phyloP scores from a whole-genome alignment of 53 echinoderm and acorn worm species.

The Echinarachnius parma region DNA sequence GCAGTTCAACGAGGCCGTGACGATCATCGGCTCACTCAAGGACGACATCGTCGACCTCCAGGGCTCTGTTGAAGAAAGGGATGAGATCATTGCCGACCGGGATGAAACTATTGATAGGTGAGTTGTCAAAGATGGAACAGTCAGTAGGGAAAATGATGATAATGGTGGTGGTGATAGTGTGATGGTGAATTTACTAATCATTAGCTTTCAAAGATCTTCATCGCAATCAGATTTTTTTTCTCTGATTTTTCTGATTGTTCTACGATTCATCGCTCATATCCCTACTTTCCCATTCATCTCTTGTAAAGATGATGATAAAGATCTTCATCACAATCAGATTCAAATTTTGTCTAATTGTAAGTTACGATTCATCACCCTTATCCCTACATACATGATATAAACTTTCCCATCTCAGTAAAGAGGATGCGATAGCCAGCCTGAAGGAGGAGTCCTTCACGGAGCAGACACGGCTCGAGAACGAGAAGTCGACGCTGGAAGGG shows the following conservation, averaged over 20 bases:
- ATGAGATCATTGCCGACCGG: constrained; percentile 36
- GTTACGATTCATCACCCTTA: neutral
- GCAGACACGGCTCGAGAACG: constrained; percentile 60
- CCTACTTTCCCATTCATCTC: too few relatives aligned
- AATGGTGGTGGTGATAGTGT: too few relatives aligned
- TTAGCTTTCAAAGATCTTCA: too few relatives aligned
- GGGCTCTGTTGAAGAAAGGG: constrained; percentile 35
- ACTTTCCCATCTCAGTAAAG: constrained; percentile 46
- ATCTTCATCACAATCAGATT: too few relatives aligned
- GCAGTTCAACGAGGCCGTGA: constrained; percentile 57
- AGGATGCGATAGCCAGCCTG: constrained; percentile 59
- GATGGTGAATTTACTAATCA: too few relatives aligned
- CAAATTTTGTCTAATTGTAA: neutral
- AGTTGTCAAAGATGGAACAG: too few relatives aligned
- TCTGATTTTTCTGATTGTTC: too few relatives aligned
- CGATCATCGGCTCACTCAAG: constrained; percentile 41
- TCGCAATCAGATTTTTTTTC: too few relatives aligned
- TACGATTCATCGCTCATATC: too few relatives aligned
- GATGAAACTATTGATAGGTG: constrained; percentile 66
- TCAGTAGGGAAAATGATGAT: too few relatives aligned
- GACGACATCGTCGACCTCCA: constrained; percentile 56
- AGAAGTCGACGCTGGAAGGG: constrained; percentile 66
- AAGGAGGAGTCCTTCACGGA: constrained; percentile 61
- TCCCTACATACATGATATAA: too few relatives aligned
- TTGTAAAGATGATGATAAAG: too few relatives aligned